Conservation (phyloP, 2,113 vertebrate species). For the Sander lucioperca region DNA sequence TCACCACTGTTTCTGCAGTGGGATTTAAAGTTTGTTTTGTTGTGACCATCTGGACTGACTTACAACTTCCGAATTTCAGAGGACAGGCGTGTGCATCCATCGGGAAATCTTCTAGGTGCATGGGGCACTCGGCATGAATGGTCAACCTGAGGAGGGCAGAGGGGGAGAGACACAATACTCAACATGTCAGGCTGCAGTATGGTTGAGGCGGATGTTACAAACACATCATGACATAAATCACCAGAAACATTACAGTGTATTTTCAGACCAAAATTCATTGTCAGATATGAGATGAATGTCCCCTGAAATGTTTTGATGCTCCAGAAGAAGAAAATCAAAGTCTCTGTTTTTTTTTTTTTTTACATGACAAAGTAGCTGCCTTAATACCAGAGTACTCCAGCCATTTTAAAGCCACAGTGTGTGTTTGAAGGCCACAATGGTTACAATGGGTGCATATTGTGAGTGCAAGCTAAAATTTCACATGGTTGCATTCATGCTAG, state of each 20-base stretch:
- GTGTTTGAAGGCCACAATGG: neutral
- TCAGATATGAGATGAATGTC: neutral
- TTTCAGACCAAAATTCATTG: conserved; percentile 1
- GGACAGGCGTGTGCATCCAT: conserved; percentile 99
- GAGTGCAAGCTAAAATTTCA: too few species aligned
- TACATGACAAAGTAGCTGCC: neutral
- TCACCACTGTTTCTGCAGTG: conserved; percentile 23
- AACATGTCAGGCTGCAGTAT: conserved; percentile 25
- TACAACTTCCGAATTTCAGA: conserved; percentile 98
- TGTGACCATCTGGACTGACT: conserved; percentile 77
- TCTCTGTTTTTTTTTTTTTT: neutral
- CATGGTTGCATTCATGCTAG: too few species aligned
- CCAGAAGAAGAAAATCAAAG: neutral
- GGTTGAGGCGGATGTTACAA: neutral
- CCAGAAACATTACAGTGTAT: neutral
- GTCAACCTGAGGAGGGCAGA: conserved; percentile 87
- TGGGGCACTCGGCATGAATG: conserved; percentile 97
- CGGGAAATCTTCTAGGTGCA: conserved; percentile 99
- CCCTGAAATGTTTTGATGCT: neutral
- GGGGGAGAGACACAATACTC: conserved; percentile 23
- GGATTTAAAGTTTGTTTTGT: conserved; percentile 22
- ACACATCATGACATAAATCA: conserved; percentile 9
- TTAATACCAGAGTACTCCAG: neutral
- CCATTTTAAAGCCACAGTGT: neutral
- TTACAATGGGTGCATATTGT: too few species aligned